phyloP scores from a whole-genome alignment of 2,113 vertebrate species.

The Entosphenus tridentatus region DNA sequence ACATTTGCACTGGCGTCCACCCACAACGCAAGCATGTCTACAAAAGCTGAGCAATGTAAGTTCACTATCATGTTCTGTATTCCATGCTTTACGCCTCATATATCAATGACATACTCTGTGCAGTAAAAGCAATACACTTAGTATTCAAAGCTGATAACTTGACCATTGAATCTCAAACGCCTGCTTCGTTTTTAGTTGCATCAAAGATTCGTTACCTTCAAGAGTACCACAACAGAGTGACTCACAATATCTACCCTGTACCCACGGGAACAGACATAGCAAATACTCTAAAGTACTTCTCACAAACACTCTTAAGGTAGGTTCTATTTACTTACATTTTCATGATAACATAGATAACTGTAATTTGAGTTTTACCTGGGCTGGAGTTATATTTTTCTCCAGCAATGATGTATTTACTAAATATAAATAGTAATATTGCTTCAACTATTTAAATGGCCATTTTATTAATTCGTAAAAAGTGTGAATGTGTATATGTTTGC shows the following conservation, averaged over 20 bases:
- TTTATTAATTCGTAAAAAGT: no score
- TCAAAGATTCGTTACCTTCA: constrained; percentile 99
- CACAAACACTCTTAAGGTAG: constrained; percentile 99
- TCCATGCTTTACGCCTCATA: neutral
- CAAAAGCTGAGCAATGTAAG: constrained; percentile 94
- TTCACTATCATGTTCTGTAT: constrained; percentile 12
- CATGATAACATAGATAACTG: neutral
- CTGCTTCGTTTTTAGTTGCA: constrained; percentile 69
- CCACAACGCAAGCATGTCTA: constrained; percentile 40
- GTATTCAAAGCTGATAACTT: neutral
- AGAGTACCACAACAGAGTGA: constrained; percentile 97
- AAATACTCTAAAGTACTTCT: constrained; percentile 99
- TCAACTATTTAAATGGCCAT: no score
- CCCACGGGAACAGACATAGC: constrained; percentile 99
- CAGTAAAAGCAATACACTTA: neutral
- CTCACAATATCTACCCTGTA: constrained; percentile 98
- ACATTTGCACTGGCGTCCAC: no score
- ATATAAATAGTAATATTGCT: no score
- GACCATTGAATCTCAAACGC: constrained; percentile 4
- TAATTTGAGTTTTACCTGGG: no score
- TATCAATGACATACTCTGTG: neutral
- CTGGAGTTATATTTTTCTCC: no score
- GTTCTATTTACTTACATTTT: constrained; percentile 20
- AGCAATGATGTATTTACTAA: no score
- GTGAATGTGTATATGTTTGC: no score